A percentile compares a stretch with the other conserved stretches of the same genome.
These are phyloP conservation scores for Acrocephalus scirpaceus DNA, from an alignment of 2,797 vertebrate species.

Conservation along the genomic window DNA sequence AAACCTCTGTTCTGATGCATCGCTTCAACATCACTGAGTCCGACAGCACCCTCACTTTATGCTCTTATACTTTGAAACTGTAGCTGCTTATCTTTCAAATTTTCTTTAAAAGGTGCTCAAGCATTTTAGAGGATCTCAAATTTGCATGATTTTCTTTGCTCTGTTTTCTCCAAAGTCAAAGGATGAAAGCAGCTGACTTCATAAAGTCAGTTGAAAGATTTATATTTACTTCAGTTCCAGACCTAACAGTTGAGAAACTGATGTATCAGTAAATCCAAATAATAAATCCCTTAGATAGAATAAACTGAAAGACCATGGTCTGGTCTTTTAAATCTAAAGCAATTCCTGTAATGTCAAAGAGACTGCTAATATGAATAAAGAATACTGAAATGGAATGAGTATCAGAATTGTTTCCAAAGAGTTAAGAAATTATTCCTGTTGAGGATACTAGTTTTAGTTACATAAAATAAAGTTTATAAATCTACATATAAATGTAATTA, in stretches of 20 bases:
- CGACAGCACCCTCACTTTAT: background rate
- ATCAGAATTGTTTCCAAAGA: background rate
- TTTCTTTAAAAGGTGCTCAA: background rate
- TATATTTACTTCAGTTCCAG: background rate
- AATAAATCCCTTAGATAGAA: background rate
- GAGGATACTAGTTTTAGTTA: background rate
- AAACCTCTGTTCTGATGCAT: background rate
- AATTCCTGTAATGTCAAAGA: background rate
- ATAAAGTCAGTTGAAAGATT: background rate
- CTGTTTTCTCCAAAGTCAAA: background rate
- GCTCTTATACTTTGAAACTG: background rate
- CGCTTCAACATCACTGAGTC: background rate
- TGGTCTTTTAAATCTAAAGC: background rate
- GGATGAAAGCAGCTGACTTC: background rate
- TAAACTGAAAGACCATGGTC: background rate
- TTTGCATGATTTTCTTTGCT: background rate
- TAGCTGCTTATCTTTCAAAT: background rate
- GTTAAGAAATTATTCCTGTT: background rate
- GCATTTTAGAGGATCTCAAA: background rate
- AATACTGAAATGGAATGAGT: background rate
- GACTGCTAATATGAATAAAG: background rate
- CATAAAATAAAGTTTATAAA: background rate
- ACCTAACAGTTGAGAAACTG: background rate
- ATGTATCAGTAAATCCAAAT: background rate
- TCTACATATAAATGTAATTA: background rate